Evolutionary conservation across 2,113 vertebrate genomes (phyloP).

Genomic region (Ptyas mucosa): DNA sequence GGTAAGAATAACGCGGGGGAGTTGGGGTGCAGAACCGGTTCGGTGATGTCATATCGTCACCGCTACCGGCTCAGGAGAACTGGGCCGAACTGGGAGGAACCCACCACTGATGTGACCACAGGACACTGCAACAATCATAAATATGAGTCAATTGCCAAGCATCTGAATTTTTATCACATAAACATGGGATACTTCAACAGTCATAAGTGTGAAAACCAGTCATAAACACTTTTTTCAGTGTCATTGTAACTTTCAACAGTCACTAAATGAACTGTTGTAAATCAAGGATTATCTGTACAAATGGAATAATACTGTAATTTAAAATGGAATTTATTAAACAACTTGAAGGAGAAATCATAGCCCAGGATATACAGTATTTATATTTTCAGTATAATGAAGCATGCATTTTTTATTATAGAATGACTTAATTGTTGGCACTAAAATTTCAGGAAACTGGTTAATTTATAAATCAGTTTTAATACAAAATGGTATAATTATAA

Average conservation of each 20-base stretch:
- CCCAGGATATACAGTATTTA: background rate
- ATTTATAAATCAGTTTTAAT: background rate
- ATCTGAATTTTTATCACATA: background rate
- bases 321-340: background rate
- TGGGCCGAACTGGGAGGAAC: too few relatives aligned
- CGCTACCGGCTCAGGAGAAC: too few relatives aligned
- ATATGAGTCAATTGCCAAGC: background rate
- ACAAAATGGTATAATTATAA: background rate
- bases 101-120: too few relatives aligned
- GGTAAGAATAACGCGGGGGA: too few relatives aligned
- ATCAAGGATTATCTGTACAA: background rate
- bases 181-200: background rate
- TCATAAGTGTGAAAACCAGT: background rate
- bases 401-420: background rate
- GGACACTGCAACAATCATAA: background rate
- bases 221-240: background rate
- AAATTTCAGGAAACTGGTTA: background rate
- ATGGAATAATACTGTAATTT: background rate
- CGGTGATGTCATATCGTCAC: too few relatives aligned
- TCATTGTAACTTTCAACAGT: background rate
- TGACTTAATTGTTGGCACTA: background rate
- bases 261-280: background rate
- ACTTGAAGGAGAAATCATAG: background rate
- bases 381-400: background rate
- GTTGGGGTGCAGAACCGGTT: too few relatives aligned